Conservation (phyloP, 1,140 invertebrate species). For the Drosophila pectinifera region DNA sequence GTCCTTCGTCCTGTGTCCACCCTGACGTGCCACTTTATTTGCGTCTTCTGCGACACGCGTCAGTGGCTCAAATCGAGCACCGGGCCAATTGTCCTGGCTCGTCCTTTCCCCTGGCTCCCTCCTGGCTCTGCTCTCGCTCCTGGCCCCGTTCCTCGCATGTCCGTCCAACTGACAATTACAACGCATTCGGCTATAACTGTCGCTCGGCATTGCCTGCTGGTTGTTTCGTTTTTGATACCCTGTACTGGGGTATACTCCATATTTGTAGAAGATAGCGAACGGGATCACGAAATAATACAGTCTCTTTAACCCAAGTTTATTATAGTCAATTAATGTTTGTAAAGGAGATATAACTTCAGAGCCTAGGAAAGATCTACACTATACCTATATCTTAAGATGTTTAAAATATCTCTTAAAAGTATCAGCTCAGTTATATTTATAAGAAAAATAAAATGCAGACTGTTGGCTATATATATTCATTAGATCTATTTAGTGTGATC, state of each 20-base stretch:
- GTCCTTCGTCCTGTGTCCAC: not conserved
- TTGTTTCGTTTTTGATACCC: conserved; percentile 7
- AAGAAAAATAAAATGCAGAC: too few species aligned
- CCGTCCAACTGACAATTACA: conserved; percentile 75
- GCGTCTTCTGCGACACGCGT: conserved; percentile 71
- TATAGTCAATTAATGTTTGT: too few species aligned
- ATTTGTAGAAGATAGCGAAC: not conserved
- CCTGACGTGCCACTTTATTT: conserved; percentile 62
- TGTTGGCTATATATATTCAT: too few species aligned
- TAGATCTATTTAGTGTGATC: too few species aligned
- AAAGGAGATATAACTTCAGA: too few species aligned
- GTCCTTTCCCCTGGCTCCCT: not conserved
- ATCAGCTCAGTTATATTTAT: too few species aligned
- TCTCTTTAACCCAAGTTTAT: too few species aligned
- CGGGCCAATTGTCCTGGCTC: conserved; percentile 34
- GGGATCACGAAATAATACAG: not conserved
- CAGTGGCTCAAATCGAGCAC: conserved; percentile 60
- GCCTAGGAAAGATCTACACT: too few species aligned
- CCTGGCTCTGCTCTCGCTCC: not conserved
- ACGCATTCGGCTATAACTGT: conserved; percentile 46
- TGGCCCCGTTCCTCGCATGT: conserved; percentile 43
- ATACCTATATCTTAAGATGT: too few species aligned
- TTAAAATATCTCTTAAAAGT: too few species aligned
- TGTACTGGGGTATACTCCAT: not conserved
- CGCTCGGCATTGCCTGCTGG: conserved; percentile 25